Evolutionary conservation across 2,797 vertebrate species (phyloP).

Genomic region (Cynopterus sphinx): DNA sequence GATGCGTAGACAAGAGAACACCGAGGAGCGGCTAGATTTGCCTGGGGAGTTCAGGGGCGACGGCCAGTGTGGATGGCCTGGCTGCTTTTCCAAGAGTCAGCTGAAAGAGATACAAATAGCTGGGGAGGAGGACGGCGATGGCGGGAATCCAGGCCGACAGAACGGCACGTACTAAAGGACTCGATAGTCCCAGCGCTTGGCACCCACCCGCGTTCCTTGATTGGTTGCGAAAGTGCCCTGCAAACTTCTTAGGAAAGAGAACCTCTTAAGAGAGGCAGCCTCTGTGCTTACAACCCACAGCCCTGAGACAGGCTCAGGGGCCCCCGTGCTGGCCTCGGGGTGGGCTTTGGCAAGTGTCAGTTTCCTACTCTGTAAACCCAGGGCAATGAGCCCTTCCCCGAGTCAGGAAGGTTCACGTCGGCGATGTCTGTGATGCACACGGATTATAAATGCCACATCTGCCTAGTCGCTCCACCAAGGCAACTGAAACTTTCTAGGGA

Average conservation of each 20-base stretch:
- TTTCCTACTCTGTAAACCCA: background rate
- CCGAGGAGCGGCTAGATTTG: background rate
- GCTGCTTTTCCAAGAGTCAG: background rate
- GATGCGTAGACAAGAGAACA: background rate
- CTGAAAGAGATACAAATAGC: background rate
- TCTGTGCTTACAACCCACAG: background rate
- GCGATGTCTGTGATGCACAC: background rate
- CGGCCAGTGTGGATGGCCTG: background rate
- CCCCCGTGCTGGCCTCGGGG: rapidly evolving
- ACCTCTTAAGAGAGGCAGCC: background rate
- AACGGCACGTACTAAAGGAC: background rate
- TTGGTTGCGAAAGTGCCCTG: background rate
- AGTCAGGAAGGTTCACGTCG: background rate
- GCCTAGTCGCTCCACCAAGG: background rate
- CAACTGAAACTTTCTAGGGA: background rate
- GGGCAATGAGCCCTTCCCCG: background rate
- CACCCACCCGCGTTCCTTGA: background rate
- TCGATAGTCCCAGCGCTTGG: background rate
- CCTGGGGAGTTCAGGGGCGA: background rate
- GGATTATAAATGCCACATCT: background rate
- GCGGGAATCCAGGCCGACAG: background rate
- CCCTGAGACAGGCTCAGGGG: background rate
- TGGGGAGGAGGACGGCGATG: background rate
- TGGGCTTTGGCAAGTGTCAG: background rate
- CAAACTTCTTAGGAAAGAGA: background rate